Percentiles rank a stretch among this genome's conserved stretches.
phyloP scores from a whole-genome alignment of 2,113 vertebrate species.

The Lophius piscatorius region DNA sequence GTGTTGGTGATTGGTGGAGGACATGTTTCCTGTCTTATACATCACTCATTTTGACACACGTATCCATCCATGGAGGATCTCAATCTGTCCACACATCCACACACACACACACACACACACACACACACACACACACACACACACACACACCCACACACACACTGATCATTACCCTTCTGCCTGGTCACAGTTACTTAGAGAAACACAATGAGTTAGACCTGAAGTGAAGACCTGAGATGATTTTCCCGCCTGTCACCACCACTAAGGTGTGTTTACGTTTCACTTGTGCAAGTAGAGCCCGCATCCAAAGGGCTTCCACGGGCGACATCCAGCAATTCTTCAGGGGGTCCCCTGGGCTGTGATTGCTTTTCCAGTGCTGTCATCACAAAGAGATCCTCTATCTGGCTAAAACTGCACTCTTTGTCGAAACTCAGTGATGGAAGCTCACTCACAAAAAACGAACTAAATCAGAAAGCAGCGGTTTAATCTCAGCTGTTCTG shows the following conservation, averaged over 20 bases:
- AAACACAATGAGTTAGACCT: slow-evolving; percentile 74
- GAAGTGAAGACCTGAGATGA: slow-evolving; percentile 63
- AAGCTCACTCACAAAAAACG: slow-evolving; percentile 1
- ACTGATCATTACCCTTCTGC: slow-evolving; percentile 47
- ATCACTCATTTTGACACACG: slow-evolving; percentile 46
- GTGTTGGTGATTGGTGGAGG: too few species aligned
- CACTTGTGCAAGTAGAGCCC: slow-evolving; percentile 45
- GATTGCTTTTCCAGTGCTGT: slow-evolving; percentile 71
- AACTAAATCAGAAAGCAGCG: slow-evolving; percentile 27
- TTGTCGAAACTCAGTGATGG: slow-evolving; percentile 3
- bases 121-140: slow-evolving; percentile 16
- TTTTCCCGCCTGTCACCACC: slow-evolving; percentile 65
- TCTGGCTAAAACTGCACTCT: slow-evolving; percentile 3
- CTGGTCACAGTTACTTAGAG: slow-evolving; percentile 76
- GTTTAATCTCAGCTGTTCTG: slow-evolving; percentile 11
- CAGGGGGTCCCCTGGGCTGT: slow-evolving; percentile 37
- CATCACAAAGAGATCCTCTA: slow-evolving; percentile 63
- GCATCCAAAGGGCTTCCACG: slow-evolving; percentile 72
- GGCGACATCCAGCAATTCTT: slow-evolving; percentile 58
- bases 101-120: slow-evolving; percentile 20
- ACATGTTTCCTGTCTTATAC: slow-evolving; percentile 50
- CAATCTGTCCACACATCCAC: slow-evolving; percentile 30
- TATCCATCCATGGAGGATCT: slow-evolving; percentile 47
- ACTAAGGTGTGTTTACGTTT: slow-evolving; percentile 15
- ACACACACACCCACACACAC: slow-evolving; percentile 42